Base-by-base conservation (phyloP, 2,797 vertebrate genomes). In the Phylloscopus collybita region DNA sequence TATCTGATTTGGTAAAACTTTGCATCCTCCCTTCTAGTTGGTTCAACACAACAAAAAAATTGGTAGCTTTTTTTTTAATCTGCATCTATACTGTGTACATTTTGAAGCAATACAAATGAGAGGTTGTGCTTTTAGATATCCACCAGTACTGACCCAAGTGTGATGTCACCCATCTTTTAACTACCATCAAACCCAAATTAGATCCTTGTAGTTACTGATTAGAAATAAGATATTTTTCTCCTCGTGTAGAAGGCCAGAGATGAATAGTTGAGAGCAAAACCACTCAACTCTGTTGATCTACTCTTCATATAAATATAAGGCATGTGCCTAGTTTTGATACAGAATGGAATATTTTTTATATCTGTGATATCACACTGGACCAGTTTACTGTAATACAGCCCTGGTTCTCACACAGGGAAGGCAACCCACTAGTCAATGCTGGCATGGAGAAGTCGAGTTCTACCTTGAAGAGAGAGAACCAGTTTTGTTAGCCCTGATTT, bases 301-400 rank as follows among this genome's bases (percentile, higher is more conserved):
- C 96, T 98, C 97, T 97, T 98, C 96, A 87, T 97, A 97, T 96
- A 97, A 98, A 98, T 98, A 98, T 95, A 93, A 98, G 98, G 98
- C 97, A 95, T 93, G 96, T 98, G 98, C 97, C 98, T 98, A 97
- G 97, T 98, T 98, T 98, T 98, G 98, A 98, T 98, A 98, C 97
- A 98, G 97, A 98, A 97, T 98, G 96, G 97, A 98, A 97, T 98
- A 98, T 98, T 98, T 98, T 98, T 98, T 98, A 98, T 98, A 98
- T 89, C 92, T 97, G 95, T 98, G 97, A 96, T 97, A 98, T 97
- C 97, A 97, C 97, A 96, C 96, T 98, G 97, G 98, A 98, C 97
- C 98, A 98, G 97, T 98, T 97, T 98, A 98, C 97, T 98, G 97
- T 98, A 98, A 98, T 86, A 92, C 87, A 97, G 90, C 94, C 96